These are phyloP conservation scores for Halisarca cf. caerulea DNA, from an alignment of 37 sponge, comb jelly and placozoan genomes.

Conservation along the genomic window DNA sequence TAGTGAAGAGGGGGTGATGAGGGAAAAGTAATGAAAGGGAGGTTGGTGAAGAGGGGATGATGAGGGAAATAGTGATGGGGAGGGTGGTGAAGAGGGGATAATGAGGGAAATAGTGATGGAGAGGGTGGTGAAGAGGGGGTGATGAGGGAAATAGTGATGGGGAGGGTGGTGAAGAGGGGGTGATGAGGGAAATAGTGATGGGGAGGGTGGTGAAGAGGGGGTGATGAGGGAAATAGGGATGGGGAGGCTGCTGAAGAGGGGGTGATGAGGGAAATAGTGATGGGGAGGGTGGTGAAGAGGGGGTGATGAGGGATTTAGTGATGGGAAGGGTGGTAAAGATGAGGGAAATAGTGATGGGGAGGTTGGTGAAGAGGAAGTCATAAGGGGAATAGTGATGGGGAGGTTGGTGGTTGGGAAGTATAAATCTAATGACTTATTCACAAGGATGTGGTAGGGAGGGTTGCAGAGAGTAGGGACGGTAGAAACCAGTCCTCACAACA, in stretches of 20 bases:
- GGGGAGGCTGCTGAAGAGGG: too few species aligned
- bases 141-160: conserved; percentile 11
- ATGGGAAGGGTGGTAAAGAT: not conserved
- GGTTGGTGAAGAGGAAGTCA: not conserved
- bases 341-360: conserved; percentile 12
- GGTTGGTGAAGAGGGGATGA: not conserved
- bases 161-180: not conserved
- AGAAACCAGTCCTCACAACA: too few species aligned
- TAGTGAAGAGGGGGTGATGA: too few species aligned
- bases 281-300: too few species aligned
- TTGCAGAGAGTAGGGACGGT: not conserved
- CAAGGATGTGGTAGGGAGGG: not conserved
- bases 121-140: not conserved
- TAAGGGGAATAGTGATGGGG: conserved; percentile 9
- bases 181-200: too few species aligned
- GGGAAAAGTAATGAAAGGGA: not conserved
- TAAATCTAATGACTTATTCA: too few species aligned
- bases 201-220: too few species aligned
- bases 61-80: conserved; percentile 12
- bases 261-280: too few species aligned
- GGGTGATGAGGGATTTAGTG: too few species aligned
- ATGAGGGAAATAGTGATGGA: not conserved
- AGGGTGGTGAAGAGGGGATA: not conserved
- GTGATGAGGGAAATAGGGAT: too few species aligned
- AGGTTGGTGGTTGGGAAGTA: not conserved